phyloP scores from a whole-genome alignment of 2,888 invertebrate species.

The Eupsilia transversa region DNA sequence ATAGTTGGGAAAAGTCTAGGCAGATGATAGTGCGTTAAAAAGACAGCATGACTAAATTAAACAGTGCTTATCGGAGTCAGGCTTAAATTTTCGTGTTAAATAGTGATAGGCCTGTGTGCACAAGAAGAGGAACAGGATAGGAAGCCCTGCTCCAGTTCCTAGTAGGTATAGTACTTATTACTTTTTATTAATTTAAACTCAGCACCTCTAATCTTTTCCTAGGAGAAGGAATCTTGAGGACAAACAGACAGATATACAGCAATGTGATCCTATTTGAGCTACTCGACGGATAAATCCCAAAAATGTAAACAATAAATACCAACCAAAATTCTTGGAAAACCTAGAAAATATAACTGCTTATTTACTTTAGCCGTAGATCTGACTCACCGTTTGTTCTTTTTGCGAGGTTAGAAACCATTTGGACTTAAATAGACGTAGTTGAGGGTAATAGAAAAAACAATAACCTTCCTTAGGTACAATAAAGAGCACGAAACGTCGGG shows the following conservation, averaged over 20 bases:
- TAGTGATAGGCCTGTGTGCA: no score
- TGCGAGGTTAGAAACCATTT: conserved; percentile 13
- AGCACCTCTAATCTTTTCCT: not conserved
- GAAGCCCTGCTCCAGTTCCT: not conserved
- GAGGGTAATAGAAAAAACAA: conserved; percentile 3
- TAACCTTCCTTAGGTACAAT: conserved; percentile 15
- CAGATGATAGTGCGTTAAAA: not conserved
- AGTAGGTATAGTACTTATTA: not conserved
- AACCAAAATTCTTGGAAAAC: not conserved
- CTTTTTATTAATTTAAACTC: not conserved
- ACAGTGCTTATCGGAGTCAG: not conserved
- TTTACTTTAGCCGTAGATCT: not conserved
- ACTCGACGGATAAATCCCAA: not conserved
- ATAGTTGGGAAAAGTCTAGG: not conserved
- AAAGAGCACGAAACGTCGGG: conserved; percentile 13
- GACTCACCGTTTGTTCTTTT: not conserved
- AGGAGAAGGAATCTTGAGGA: not conserved
- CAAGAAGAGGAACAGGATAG: not conserved
- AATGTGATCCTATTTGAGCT: not conserved
- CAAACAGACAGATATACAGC: not conserved
- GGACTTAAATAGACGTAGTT: conserved; percentile 1
- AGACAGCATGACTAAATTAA: not conserved
- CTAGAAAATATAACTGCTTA: not conserved
- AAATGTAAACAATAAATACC: not conserved
- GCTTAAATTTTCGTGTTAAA: not conserved